phyloP scores from a whole-genome alignment of 2,888 invertebrate species.

The Quadroppia sp. region DNA sequence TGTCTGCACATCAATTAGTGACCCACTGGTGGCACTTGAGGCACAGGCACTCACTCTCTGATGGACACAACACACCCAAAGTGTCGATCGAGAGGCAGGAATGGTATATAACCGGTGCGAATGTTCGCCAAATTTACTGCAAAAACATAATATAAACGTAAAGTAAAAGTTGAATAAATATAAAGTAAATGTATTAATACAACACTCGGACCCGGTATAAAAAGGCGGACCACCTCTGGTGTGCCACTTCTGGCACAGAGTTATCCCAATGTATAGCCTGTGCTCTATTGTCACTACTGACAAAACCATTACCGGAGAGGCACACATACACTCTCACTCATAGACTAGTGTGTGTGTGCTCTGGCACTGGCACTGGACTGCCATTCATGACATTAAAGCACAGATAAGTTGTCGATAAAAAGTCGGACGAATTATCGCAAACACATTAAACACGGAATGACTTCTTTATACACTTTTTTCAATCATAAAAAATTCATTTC shows the following conservation, averaged over 20 bases:
- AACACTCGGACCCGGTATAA: neutral
- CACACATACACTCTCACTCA: neutral
- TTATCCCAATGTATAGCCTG: neutral
- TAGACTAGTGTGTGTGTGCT: neutral
- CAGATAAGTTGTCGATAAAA: conserved; percentile 21
- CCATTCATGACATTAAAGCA: conserved; percentile 10
- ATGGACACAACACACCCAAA: conserved; percentile 7
- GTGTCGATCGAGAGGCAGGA: neutral
- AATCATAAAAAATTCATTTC: neutral
- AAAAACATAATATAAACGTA: neutral
- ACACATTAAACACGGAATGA: neutral
- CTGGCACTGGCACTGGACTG: neutral
- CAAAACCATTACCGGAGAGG: conserved; percentile 8
- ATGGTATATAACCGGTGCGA: neutral
- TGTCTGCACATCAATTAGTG: too few relatives aligned
- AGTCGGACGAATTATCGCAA: conserved; percentile 1
- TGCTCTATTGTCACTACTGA: neutral
- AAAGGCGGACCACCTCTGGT: neutral
- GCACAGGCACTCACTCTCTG: neutral
- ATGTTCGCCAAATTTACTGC: neutral
- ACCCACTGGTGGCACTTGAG: neutral
- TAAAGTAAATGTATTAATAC: neutral
- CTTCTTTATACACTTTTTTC: neutral
- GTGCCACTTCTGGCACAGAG: neutral
- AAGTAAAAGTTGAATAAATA: neutral